A percentile compares a stretch with the other conserved stretches of the same genome.
Conservation (phyloP, 2,113 vertebrate genomes). For the Euleptes europaea region DNA sequence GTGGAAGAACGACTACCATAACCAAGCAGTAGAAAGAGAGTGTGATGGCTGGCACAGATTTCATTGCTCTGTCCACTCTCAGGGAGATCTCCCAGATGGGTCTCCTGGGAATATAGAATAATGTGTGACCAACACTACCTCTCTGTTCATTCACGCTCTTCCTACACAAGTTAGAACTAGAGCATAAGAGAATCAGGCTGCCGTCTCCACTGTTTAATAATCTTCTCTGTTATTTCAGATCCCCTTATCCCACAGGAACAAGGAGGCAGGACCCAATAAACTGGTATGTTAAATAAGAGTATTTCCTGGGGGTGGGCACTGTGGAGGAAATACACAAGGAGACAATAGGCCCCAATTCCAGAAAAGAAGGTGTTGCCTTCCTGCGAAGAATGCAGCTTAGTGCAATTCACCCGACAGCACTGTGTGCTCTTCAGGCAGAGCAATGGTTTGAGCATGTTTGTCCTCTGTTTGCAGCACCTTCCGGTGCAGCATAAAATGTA, state of each 20-base stretch:
- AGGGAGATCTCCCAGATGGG: constrained; percentile 22
- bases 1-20: neutral
- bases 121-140: constrained; percentile 42
- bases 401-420: no score
- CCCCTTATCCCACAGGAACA: constrained; percentile 74
- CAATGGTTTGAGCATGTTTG: neutral
- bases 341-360: neutral
- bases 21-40: neutral
- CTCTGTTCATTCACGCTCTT: constrained; percentile 42
- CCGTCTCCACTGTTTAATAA: constrained; percentile 75
- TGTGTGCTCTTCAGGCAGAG: neutral
- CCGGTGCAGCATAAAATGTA: no score
- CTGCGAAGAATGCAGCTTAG: no score
- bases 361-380: neutral
- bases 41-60: neutral
- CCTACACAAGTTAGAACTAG: constrained; percentile 58
- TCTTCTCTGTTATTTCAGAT: constrained; percentile 77
- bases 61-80: constrained; percentile 19
- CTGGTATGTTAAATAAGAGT: constrained; percentile 41
- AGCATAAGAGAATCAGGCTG: constrained; percentile 76
- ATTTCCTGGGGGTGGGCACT: constrained; percentile 28
- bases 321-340: constrained; percentile 19
- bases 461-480: neutral
- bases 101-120: constrained; percentile 39
- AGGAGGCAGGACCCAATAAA: constrained; percentile 60